Base-by-base conservation (phyloP, 1,140 invertebrate genomes). In the Microvelia longipes region DNA sequence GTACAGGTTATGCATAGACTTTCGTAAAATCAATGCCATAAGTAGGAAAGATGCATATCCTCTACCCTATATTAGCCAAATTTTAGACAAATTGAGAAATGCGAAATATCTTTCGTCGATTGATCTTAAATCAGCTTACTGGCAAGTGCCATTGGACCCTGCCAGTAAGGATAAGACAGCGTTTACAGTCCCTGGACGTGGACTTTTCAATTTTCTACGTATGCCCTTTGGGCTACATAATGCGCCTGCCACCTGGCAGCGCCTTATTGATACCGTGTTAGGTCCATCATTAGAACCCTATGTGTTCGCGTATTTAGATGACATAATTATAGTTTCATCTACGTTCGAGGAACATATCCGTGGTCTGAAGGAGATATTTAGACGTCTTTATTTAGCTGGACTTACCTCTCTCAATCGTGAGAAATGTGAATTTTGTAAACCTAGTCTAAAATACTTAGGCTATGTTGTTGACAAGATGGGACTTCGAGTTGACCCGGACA, bases 1-100 rank as follows among this genome's bases (percentile, higher is more conserved):
- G 0, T 72, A 74, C 0, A 66, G 82, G 19, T 82, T 83, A 67
- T 83, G 81, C 69, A 71, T 83, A 0, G 81, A 84, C 73, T 81
- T 77, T 68, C 67, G 80, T 11, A 26, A 65, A 63, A 50, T 85
- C 0, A 85, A 85, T 71, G 30, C 67, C 0, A 72, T 80, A 0
- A 83, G 78, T 0, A 73, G 71, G 2, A 72, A 73, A 15, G 78
- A 79, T 28, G 70, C 75, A 0, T 75, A 76, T 25, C 73, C 74
- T 24, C 62, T 64, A 14, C 62, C 62, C 25, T 26, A 64, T 64
- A 64, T 64, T 26, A 1, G 72, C 74, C 5, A 76, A 77, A 50
- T 50, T 50, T 50, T 50, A 19, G 35, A 0, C 35, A 5, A 19
- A 50, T 19, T 50, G 35, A 50, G 35, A 50, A 19, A 50, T 50